Evolutionary conservation across 2,888 invertebrate species (phyloP).

Genomic region (Atherix ibis): DNA sequence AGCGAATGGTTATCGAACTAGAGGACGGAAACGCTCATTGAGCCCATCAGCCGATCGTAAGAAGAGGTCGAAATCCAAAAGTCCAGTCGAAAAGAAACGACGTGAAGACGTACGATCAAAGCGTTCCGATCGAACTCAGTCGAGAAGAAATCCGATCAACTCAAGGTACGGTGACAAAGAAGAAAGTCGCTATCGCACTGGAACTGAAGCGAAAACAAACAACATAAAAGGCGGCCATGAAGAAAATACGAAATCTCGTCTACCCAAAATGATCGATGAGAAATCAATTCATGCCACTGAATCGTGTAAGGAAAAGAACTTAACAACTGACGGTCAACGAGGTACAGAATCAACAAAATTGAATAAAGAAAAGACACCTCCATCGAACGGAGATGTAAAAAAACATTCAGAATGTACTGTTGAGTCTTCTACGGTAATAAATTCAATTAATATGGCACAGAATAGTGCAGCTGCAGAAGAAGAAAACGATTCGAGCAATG

Average conservation of each 20-base stretch:
- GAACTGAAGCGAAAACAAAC: background rate
- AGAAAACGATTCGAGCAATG: constrained; percentile 8
- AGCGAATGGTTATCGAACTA: constrained; percentile 7
- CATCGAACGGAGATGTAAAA: background rate
- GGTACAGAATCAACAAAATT: background rate
- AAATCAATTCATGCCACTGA: background rate
- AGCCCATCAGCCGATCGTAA: constrained; percentile 6
- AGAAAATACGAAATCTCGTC: background rate
- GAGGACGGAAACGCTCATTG: constrained; percentile 7
- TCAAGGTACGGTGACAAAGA: no score
- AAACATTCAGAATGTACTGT: no score
- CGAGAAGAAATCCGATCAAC: background rate
- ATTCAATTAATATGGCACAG: no score
- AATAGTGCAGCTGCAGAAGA: constrained; percentile 8
- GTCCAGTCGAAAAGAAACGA: background rate
- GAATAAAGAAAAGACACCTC: constrained; percentile 1
- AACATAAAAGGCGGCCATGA: background rate
- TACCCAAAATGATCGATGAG: background rate
- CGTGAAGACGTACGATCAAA: constrained; percentile 5
- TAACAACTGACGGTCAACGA: background rate
- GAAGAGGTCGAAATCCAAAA: background rate
- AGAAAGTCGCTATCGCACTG: no score
- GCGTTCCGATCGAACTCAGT: constrained; percentile 3
- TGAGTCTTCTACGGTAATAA: no score
- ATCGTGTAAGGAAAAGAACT: background rate